phyloP scores from a whole-genome alignment of 2,888 invertebrate genomes.

The Cordilura impudica region DNA sequence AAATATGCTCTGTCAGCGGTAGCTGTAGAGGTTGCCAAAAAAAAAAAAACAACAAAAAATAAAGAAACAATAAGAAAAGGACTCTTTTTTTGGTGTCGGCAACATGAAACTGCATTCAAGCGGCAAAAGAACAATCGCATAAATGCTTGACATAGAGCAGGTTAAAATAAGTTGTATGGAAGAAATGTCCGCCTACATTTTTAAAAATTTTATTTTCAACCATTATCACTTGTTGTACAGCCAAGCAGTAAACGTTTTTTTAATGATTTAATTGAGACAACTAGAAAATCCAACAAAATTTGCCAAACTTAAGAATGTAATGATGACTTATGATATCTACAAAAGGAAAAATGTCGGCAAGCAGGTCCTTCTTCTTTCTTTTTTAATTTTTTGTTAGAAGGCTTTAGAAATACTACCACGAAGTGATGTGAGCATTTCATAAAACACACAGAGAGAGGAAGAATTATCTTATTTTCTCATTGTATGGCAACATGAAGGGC shows the following conservation, averaged over 20 bases:
- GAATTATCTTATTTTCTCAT: conserved; percentile 15
- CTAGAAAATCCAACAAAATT: conserved; percentile 56
- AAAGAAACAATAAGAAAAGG: conserved; percentile 27
- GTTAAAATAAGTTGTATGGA: conserved; percentile 55
- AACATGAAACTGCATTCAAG: conserved; percentile 28
- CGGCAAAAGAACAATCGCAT: conserved; percentile 60
- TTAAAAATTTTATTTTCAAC: conserved; percentile 1
- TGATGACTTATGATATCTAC: conserved; percentile 56
- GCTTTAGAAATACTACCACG: conserved; percentile 17
- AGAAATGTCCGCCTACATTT: conserved; percentile 54
- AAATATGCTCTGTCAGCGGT: conserved; percentile 55
- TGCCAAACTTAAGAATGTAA: conserved; percentile 53
- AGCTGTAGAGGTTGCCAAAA: conserved; percentile 55
- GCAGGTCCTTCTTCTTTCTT: too few species aligned
- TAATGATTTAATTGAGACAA: conserved; percentile 58
- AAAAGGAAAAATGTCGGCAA: conserved; percentile 7
- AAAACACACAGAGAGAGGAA: conserved; percentile 3
- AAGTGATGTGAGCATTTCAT: not conserved
- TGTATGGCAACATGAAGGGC: conserved; percentile 65
- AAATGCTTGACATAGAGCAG: conserved; percentile 56
- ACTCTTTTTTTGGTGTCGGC: conserved; percentile 48
- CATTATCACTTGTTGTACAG: not conserved
- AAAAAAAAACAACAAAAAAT: too few species aligned
- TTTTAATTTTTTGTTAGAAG: not conserved
- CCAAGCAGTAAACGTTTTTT: conserved; percentile 19